Percentiles rank a stretch among this genome's conserved stretches.
These are phyloP conservation scores for Euschistus heros DNA, from an alignment of 1,140 invertebrate species.

Conservation along the genomic window DNA sequence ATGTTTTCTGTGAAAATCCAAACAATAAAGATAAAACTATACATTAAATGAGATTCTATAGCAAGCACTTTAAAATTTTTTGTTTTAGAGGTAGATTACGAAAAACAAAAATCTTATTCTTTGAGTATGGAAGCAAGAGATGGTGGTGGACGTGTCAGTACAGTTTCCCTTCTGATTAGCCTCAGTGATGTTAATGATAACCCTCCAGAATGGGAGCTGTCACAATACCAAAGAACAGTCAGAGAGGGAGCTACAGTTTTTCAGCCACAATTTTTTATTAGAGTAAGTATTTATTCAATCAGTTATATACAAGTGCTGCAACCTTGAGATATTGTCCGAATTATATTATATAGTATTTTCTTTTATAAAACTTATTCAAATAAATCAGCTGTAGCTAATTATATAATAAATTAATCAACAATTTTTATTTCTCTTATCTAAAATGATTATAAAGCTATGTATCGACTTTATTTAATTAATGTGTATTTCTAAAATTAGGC, in stretches of 20 bases:
- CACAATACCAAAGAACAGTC: conserved; percentile 60
- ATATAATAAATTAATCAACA: too few relatives aligned
- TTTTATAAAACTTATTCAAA: too few relatives aligned
- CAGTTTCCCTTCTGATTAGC: conserved; percentile 56
- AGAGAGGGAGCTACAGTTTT: conserved; percentile 58
- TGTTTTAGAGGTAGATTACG: conserved; percentile 48
- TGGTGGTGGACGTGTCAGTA: conserved; percentile 56
- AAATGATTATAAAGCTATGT: too few relatives aligned
- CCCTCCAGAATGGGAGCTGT: conserved; percentile 58
- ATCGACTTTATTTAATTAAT: too few relatives aligned
- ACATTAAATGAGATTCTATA: too few relatives aligned
- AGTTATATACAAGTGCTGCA: background rate
- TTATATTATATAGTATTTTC: too few relatives aligned
- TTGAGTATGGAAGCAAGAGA: conserved; percentile 65
- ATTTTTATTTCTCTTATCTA: too few relatives aligned
- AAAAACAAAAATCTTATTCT: conserved; percentile 64
- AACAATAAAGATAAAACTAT: too few relatives aligned
- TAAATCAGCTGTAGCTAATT: too few relatives aligned
- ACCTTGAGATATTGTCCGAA: background rate
- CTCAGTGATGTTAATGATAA: conserved; percentile 75
- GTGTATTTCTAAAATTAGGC: conserved; percentile 37
- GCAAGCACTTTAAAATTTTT: background rate
- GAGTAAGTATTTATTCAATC: conserved; percentile 30
- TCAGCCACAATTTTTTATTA: conserved; percentile 62
- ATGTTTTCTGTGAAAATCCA: too few relatives aligned